Evolutionary conservation across 2,888 invertebrate species (phyloP), one percentile per base, ranked within the genome.

Genomic region (Andrena flavipes): DNA sequence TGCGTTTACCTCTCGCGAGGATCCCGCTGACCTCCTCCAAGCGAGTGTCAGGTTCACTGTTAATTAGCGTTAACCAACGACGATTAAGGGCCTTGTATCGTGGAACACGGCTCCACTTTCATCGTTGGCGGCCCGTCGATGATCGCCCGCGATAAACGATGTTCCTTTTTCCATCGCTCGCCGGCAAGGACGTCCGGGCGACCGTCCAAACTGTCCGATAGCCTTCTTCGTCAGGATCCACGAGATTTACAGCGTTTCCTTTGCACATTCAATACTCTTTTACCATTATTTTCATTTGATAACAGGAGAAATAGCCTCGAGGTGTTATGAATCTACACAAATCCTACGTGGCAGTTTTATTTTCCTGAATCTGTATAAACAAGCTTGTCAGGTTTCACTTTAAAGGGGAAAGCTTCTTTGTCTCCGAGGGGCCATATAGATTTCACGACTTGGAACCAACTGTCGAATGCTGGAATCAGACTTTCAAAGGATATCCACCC

Each of bases 51-150:
- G 62, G 54, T 81, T 79, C 54, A 29, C n/a, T 49, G 65, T 48
- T 62, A 74, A 80, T 86, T 86, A 83, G 29, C 71, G 71, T 65
- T 78, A 71, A 62, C 35, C 42, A 49, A 35, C 51, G 23, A 42
- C 42, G 65, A 56, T 54, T 16, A 20, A 16, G 16, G 13, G 35
- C 33, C 23, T 30, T 54, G 56, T 42, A 23, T 8, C 49, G 30
- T 26, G 42, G n/a, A 26, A 26, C 51, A 51, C 23, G 71, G 29
- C 23, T 35, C 48, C 48, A 29, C 42, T 63, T 76, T 72, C 71
- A 48, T 56, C 71, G 63, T n/a, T 60, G 33, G 29, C 13, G 6
- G 29, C 20, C 35, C 65, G 48, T 23, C 30, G 29, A 59, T 23
- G 56, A 48, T 74, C 29, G 30, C 30, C 35, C 42, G 42, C 10